These are phyloP conservation scores for Drosophila pallidifrons DNA, from an alignment of 1,140 invertebrate species.

Conservation along the genomic window DNA sequence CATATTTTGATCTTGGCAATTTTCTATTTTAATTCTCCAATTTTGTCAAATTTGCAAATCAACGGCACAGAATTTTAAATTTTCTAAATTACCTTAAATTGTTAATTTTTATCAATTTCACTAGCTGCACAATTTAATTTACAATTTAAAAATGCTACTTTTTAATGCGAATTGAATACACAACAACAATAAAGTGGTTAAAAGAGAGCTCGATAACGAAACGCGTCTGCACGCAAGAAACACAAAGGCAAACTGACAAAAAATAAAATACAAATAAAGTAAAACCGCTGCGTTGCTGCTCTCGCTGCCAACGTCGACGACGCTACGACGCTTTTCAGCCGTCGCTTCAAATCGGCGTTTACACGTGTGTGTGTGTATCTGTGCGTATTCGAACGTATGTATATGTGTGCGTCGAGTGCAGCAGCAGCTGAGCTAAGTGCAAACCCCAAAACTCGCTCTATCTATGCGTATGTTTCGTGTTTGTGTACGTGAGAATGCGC, in stretches of 20 bases:
- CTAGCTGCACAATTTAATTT: not conserved
- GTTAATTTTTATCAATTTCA: slow-evolving; percentile 23
- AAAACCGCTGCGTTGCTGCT: slow-evolving; percentile 43
- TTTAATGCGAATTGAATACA: slow-evolving; percentile 20
- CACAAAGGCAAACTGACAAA: slow-evolving; percentile 72
- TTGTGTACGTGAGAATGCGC: slow-evolving; percentile 74
- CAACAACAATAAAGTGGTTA: slow-evolving; percentile 8
- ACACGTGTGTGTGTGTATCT: slow-evolving; percentile 17
- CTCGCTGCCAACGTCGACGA: slow-evolving; percentile 18
- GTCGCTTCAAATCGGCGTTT: slow-evolving; percentile 22
- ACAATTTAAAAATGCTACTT: no score
- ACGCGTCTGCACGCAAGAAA: slow-evolving; percentile 77
- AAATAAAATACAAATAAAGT: slow-evolving; percentile 36
- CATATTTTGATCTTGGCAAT: slow-evolving; percentile 38
- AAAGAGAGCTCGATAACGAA: slow-evolving; percentile 46
- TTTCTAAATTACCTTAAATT: slow-evolving; percentile 20
- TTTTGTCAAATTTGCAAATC: slow-evolving; percentile 1
- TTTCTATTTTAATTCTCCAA: slow-evolving; percentile 21
- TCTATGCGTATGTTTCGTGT: slow-evolving; percentile 9
- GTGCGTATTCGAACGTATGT: slow-evolving; percentile 10
- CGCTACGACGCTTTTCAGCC: slow-evolving; percentile 39
- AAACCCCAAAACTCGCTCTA: slow-evolving; percentile 28
- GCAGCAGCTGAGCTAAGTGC: slow-evolving; percentile 61
- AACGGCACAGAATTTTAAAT: no score
- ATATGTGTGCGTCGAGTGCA: slow-evolving; percentile 36